Evolutionary conservation across 1,140 invertebrate genomes (phyloP).

Genomic region (Branchinecta lynchi): DNA sequence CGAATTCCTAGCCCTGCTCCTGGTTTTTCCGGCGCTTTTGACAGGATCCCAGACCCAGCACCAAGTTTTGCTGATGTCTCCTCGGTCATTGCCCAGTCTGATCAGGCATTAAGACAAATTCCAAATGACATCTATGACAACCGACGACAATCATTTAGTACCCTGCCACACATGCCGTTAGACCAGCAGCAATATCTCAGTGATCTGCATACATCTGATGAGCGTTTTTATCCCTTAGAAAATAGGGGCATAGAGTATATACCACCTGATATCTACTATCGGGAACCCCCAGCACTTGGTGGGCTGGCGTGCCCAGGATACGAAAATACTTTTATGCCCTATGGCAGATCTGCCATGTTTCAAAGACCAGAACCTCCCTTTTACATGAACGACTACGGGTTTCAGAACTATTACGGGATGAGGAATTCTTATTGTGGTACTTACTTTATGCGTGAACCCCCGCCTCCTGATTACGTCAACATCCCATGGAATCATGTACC

Average conservation of each 20-base stretch:
- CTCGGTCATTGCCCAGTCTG: neutral
- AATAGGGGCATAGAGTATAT: neutral
- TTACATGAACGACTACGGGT: neutral
- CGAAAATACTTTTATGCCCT: neutral
- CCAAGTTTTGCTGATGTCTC: neutral
- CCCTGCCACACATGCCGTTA: neutral
- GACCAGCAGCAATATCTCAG: neutral
- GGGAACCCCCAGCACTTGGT: too few species aligned
- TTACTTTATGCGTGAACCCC: neutral
- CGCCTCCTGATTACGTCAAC: neutral
- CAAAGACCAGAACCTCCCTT: neutral
- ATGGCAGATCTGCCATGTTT: neutral
- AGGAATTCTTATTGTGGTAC: neutral
- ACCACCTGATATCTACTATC: neutral
- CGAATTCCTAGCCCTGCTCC: neutral
- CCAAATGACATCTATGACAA: neutral
- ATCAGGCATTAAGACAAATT: neutral
- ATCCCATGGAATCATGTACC: neutral
- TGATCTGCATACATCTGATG: neutral
- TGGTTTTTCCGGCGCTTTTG: neutral
- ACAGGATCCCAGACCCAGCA: neutral
- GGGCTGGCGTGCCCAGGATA: too few species aligned
- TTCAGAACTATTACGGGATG: neutral
- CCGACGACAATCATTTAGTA: neutral
- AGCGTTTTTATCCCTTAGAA: neutral